Conservation (phyloP, 2,113 vertebrate species). For the Microcebus tavaratra region DNA sequence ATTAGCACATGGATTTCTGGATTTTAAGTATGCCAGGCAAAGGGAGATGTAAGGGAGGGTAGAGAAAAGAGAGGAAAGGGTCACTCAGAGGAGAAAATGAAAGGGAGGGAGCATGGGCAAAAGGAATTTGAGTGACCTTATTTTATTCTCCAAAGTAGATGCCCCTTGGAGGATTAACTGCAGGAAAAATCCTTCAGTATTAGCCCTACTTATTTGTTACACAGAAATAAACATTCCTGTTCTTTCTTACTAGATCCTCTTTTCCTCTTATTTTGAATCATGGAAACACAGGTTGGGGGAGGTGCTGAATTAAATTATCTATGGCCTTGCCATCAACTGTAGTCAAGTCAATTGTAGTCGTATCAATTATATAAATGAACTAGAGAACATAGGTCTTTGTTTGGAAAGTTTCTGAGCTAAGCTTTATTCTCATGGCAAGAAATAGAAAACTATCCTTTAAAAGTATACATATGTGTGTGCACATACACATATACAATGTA, state of each 20-base stretch:
- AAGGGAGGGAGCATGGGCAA: neutral
- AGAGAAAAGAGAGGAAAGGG: neutral
- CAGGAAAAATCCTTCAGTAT: conserved; percentile 43
- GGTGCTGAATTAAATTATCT: neutral
- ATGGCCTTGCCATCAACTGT: neutral
- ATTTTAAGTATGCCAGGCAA: conserved; percentile 50
- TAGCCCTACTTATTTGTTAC: neutral
- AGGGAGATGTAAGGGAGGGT: neutral
- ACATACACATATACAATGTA: neutral
- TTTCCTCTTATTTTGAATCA: conserved; percentile 11
- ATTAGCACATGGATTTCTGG: conserved; percentile 77
- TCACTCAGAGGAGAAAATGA: neutral
- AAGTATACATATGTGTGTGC: neutral
- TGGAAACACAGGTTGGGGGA: conserved; percentile 43
- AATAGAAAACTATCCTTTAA: neutral
- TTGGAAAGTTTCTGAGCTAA: neutral
- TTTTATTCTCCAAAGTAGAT: conserved; percentile 38
- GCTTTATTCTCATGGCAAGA: rapidly evolving
- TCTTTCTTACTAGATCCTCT: neutral
- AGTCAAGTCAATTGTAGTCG: neutral
- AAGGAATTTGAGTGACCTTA: conserved; percentile 17
- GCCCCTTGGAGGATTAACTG: neutral
- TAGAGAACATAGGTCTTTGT: conserved; percentile 50
- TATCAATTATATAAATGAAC: conserved; percentile 34
- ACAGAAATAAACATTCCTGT: neutral